Percentiles rank a stretch among this genome's conserved stretches.
These are phyloP conservation scores for Drosophila limbata DNA, from an alignment of 2,888 invertebrate genomes.

Conservation along the genomic window DNA sequence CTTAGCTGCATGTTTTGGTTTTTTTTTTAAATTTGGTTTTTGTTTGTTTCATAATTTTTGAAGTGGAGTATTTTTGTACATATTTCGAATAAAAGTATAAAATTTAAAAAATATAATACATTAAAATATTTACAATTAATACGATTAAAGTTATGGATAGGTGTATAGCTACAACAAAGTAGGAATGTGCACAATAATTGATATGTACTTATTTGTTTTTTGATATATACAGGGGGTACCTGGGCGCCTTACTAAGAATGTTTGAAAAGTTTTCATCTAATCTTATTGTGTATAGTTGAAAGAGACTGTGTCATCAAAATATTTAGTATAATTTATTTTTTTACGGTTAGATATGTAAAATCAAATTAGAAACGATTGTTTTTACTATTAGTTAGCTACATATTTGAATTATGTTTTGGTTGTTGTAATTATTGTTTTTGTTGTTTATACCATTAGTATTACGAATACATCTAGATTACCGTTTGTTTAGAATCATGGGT, in stretches of 20 bases:
- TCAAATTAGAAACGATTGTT: conserved; percentile 71
- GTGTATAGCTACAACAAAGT: conserved; percentile 63
- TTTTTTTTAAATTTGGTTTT: conserved; percentile 43
- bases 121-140: conserved; percentile 78
- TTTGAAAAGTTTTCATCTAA: conserved; percentile 44
- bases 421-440: conserved; percentile 38
- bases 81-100: conserved; percentile 74
- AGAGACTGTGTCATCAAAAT: conserved; percentile 36
- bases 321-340: conserved; percentile 66
- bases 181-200: conserved; percentile 56
- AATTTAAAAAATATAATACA: conserved; percentile 79
- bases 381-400: conserved; percentile 81
- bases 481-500: conserved; percentile 70
- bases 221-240: conserved; percentile 68
- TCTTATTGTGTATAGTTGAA: conserved; percentile 39
- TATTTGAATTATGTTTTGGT: conserved; percentile 55
- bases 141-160: conserved; percentile 52
- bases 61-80: conserved; percentile 78
- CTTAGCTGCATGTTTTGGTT: conserved; percentile 69
- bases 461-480: conserved; percentile 65
- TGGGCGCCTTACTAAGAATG: conserved; percentile 40
- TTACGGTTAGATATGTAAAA: conserved; percentile 67
- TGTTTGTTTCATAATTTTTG: conserved; percentile 49
- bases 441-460: conserved; percentile 75
- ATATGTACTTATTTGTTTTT: conserved; percentile 13